Percentiles rank a stretch among this genome's conserved stretches.
Evolutionary conservation across 1,140 invertebrate genomes (phyloP).

Genomic region (Ptiloglossa arizonensis): DNA sequence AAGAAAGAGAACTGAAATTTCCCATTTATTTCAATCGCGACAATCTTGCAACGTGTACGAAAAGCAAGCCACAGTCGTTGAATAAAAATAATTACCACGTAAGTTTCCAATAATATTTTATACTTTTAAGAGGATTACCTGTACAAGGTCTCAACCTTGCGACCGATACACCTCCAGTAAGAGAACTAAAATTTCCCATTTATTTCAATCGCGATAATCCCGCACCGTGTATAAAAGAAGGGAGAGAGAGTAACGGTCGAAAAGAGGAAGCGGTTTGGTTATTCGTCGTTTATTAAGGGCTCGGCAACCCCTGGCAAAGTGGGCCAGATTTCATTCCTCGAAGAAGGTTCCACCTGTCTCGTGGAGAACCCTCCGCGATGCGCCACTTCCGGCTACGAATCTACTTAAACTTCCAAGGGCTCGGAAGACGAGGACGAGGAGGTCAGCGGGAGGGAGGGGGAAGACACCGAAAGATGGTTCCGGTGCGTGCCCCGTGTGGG

Average conservation of each 20-base stretch:
- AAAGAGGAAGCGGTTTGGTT: conserved; percentile 14
- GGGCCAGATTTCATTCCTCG: conserved; percentile 26
- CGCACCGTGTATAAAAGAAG: background rate
- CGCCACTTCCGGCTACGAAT: conserved; percentile 51
- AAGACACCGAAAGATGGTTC: conserved; percentile 69
- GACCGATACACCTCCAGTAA: too few relatives aligned
- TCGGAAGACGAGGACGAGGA: background rate
- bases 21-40: too few relatives aligned
- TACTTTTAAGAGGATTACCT: too few relatives aligned
- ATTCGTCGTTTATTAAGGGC: background rate
- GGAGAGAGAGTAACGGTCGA: background rate
- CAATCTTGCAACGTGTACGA: too few relatives aligned
- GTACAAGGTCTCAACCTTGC: too few relatives aligned
- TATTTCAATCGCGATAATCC: too few relatives aligned
- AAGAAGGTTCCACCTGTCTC: conserved; percentile 3
- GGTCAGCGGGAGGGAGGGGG: background rate
- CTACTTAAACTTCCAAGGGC: conserved; percentile 32
- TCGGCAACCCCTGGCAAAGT: background rate
- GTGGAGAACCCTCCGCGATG: conserved; percentile 26
- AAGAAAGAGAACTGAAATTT: too few relatives aligned
- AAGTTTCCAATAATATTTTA: too few relatives aligned
- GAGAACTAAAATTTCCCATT: too few relatives aligned
- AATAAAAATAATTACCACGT: too few relatives aligned
- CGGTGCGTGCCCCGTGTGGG: conserved; percentile 80
- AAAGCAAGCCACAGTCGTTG: too few relatives aligned